Conservation (phyloP, 2,888 invertebrate species). For the Mactromeris polynyma region DNA sequence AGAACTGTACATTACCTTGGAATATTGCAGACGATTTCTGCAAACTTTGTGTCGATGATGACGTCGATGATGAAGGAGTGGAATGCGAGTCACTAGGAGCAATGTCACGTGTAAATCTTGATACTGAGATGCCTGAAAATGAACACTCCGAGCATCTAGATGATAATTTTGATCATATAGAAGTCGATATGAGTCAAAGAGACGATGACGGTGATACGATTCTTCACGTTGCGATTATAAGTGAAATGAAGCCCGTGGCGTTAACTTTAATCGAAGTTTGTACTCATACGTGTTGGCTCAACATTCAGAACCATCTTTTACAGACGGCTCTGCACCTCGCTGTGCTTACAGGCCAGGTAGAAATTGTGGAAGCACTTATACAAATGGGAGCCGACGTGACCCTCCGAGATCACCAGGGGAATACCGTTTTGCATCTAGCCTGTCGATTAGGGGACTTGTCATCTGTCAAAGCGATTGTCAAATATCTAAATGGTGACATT, state of each 20-base stretch:
- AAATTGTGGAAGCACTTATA: constrained; percentile 45
- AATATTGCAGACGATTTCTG: not conserved
- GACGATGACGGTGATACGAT: constrained; percentile 73
- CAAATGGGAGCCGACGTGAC: constrained; percentile 46
- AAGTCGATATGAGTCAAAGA: constrained; percentile 39
- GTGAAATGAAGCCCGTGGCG: constrained; percentile 27
- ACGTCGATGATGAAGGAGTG: constrained; percentile 48
- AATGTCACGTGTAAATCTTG: not conserved
- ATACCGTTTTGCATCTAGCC: constrained; percentile 58
- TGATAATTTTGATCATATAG: constrained; percentile 1
- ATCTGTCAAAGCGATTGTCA: constrained; percentile 43
- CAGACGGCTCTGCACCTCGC: constrained; percentile 61
- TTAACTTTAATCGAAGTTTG: constrained; percentile 46
- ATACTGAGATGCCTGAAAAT: not conserved
- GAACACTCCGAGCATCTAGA: not conserved
- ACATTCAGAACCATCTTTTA: constrained; percentile 52
- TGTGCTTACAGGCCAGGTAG: constrained; percentile 46
- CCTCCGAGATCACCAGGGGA: constrained; percentile 60
- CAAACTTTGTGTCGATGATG: not conserved
- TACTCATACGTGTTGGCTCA: constrained; percentile 21
- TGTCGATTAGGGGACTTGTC: constrained; percentile 49
- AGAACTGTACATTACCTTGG: not conserved
- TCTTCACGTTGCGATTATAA: constrained; percentile 66
- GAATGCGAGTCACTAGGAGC: not conserved
- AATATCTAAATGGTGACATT: constrained; percentile 14